These are phyloP conservation scores for Bradypus variegatus DNA, from an alignment of 2,797 vertebrate species.

Conservation along the genomic window DNA sequence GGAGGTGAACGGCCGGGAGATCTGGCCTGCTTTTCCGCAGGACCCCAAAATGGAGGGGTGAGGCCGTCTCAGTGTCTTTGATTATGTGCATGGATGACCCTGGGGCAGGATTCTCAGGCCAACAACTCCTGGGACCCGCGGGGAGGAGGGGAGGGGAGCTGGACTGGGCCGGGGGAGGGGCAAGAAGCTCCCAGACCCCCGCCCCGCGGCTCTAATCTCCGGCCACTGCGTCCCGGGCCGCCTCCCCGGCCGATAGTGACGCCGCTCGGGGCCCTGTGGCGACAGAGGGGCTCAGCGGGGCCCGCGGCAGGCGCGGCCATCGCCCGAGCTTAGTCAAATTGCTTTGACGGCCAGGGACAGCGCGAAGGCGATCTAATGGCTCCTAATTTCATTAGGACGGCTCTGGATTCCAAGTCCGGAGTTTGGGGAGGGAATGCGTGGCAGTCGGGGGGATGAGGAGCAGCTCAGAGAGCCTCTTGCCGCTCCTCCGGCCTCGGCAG, in stretches of 20 bases:
- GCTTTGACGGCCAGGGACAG: conserved; percentile 79
- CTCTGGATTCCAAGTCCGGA: conserved; percentile 52
- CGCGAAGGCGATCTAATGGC: conserved; percentile 78
- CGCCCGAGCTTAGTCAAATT: conserved; percentile 81
- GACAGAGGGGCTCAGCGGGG: conserved; percentile 78
- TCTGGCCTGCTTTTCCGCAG: neutral
- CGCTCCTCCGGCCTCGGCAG: no score
- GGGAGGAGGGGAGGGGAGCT: neutral
- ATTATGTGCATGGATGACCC: conserved; percentile 34
- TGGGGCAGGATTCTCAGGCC: neutral
- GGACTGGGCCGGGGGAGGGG: neutral
- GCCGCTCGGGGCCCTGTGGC: conserved; percentile 66
- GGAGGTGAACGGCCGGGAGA: neutral
- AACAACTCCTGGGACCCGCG: neutral
- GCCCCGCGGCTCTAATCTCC: neutral
- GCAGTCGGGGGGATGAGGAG: neutral
- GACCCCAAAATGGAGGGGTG: no score
- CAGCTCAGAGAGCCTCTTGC: rapidly evolving
- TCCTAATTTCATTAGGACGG: conserved; percentile 79
- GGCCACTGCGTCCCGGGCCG: neutral
- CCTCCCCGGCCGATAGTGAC: conserved; percentile 49
- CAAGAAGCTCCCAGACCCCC: neutral
- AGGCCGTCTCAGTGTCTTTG: neutral
- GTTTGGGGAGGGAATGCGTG: neutral
- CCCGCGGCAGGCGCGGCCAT: conserved; percentile 75